These are phyloP conservation scores for Exephanes ischioxanthus DNA, from an alignment of 2,888 invertebrate genomes.

Conservation along the genomic window DNA sequence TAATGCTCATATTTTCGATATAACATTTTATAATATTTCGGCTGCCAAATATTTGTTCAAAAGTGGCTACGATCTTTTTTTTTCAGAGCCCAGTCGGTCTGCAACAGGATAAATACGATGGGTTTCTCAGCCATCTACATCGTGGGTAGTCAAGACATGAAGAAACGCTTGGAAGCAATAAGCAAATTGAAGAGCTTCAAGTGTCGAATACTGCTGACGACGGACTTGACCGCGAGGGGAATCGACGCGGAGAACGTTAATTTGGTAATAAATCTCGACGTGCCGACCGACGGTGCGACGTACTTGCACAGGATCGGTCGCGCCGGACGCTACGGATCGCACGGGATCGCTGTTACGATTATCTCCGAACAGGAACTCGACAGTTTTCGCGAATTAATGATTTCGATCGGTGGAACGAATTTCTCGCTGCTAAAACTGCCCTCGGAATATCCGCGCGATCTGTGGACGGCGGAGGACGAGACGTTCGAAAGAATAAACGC, in stretches of 20 bases:
- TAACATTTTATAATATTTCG: slow-evolving; percentile 27
- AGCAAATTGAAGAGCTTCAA: slow-evolving; percentile 92
- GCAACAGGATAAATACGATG: slow-evolving; percentile 89
- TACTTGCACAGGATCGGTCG: slow-evolving; percentile 98
- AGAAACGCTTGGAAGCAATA: slow-evolving; percentile 91
- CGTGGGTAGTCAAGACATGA: slow-evolving; percentile 92
- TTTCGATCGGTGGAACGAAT: slow-evolving; percentile 86
- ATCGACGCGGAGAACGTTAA: slow-evolving; percentile 97
- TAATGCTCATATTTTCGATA: slow-evolving; percentile 76
- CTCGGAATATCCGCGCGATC: slow-evolving; percentile 76
- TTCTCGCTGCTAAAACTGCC: slow-evolving; percentile 86
- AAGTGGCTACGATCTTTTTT: slow-evolving; percentile 44
- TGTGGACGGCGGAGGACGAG: slow-evolving; percentile 77
- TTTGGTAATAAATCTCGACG: slow-evolving; percentile 96
- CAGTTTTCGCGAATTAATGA: slow-evolving; percentile 87
- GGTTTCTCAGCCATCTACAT: slow-evolving; percentile 94
- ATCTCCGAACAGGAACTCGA: slow-evolving; percentile 88
- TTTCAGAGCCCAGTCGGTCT: slow-evolving; percentile 91
- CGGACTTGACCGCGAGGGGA: slow-evolving; percentile 96
- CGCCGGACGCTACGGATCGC: slow-evolving; percentile 96
- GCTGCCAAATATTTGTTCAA: slow-evolving; percentile 6
- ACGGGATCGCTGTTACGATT: slow-evolving; percentile 92
- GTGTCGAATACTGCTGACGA: slow-evolving; percentile 94
- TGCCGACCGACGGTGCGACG: slow-evolving; percentile 92
- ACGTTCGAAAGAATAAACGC: slow-evolving; percentile 75